Percentiles rank a stretch among this genome's conserved stretches.
phyloP scores from a whole-genome alignment of 2,113 vertebrate species.

The Pavo muticus region DNA sequence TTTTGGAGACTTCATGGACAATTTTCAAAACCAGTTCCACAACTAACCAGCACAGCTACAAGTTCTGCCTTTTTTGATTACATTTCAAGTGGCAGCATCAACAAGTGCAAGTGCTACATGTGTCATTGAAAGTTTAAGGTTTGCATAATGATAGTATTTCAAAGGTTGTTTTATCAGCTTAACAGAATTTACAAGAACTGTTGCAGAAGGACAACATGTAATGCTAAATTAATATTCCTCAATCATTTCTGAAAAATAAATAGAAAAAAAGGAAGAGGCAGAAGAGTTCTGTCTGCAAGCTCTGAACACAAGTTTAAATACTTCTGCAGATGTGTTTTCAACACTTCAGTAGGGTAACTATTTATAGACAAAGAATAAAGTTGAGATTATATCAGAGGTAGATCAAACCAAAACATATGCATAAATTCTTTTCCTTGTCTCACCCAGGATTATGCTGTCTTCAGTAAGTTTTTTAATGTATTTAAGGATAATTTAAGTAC shows the following conservation, averaged over 20 bases:
- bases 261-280: not conserved
- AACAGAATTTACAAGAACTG: not conserved
- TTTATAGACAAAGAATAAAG: not conserved
- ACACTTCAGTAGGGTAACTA: not conserved
- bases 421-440: not conserved
- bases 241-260: not conserved
- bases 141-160: not conserved
- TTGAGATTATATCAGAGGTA: not conserved
- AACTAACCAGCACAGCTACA: not conserved
- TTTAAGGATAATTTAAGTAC: not conserved
- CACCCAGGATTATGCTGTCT: not conserved
- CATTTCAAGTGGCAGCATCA: not conserved
- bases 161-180: not conserved
- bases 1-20: not conserved
- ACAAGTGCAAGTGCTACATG: not conserved
- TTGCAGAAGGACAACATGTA: not conserved
- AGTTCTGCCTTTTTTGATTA: not conserved
- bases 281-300: accelerated
- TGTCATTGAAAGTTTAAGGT: accelerated
- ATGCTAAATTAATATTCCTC: accelerated
- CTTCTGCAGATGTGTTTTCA: not conserved
- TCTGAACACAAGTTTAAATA: not conserved
- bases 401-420: not conserved
- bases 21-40: not conserved
- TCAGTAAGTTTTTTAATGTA: not conserved